Base-by-base conservation (phyloP, 2,888 invertebrate genomes). In the Dicyrtoma fusca region DNA sequence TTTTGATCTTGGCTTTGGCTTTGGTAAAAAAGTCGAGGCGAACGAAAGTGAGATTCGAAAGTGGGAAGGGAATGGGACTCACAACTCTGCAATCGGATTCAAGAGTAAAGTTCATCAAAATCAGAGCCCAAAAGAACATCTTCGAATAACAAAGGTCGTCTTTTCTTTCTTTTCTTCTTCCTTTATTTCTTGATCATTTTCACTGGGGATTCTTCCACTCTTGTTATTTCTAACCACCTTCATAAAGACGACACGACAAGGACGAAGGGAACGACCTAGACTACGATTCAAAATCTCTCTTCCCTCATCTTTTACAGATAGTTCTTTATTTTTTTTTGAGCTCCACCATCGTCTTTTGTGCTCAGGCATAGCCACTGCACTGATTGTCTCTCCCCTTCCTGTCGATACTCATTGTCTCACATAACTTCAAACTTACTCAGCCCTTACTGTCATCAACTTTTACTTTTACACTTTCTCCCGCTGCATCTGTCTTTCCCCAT, bases 41-140 rank as follows among this genome's bases (percentile, higher is more conserved):
- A 5, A 8, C 8, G 34, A 34, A 34, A 34, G 4, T 34, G 8
- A 34, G 34, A 34, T 34, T 34, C 34, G 34, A 34, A 34, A 8
- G 4, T 34, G 34, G 34, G 34, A 34, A 3, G 34, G 8, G 8
- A 8, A 3, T 34, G 34, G 34, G 34, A 34, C 34, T 34, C 34
- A n/a, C 8, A 34, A 34, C 13, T 57, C 25, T 14, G 5, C 1
- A 6, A 61, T n/a, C 61, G 44, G 44, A 61, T 19, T 42, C 42
- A 47, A 11, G 21, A 63, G 47, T 21, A 45, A 66, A 66, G 66
- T 66, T 66, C 66, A 66, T 66, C 66, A 66, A 53, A 66, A 66
- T 42, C 26, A 55, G 25, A 66, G n/a, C n/a, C n/a, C n/a, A 8
- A 34, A 66, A 53, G 66, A 55, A 55, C 53, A 53, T 53, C 55